A percentile compares a stretch with the other conserved stretches of the same genome.
Conservation (phyloP, 2,113 vertebrate species). For the Scomber scombrus region DNA sequence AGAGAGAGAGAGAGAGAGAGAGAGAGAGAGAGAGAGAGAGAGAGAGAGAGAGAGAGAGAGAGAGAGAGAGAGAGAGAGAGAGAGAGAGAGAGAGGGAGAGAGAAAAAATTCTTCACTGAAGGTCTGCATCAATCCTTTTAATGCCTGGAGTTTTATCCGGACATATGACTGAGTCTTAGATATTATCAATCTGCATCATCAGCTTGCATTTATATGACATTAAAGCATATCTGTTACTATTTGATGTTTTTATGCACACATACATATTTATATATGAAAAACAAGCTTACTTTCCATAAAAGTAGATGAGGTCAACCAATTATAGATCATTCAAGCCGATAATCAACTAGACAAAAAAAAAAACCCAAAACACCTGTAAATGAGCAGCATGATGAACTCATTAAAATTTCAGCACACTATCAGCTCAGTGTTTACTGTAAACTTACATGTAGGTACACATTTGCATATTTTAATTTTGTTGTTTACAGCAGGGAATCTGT, state of each 20-base stretch:
- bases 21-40: neutral
- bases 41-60: no score
- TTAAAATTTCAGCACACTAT: conserved; percentile 12
- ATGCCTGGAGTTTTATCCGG: neutral
- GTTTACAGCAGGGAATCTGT: conserved; percentile 59
- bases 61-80: no score
- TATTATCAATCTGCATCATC: conserved; percentile 9
- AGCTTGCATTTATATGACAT: neutral
- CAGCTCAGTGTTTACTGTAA: conserved; percentile 38
- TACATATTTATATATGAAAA: neutral
- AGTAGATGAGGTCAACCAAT: neutral
- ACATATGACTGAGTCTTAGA: neutral
- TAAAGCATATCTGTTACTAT: neutral
- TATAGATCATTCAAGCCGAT: neutral
- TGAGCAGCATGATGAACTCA: neutral
- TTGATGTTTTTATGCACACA: neutral
- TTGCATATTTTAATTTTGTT: conserved; percentile 48
- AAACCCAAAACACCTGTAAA: no score
- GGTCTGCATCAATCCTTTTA: conserved; percentile 7
- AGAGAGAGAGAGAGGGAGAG: neutral
- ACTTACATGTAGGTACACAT: conserved; percentile 26
- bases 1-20: no score
- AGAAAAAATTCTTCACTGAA: neutral
- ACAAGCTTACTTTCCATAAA: neutral
- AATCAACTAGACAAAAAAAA: no score